A percentile compares a stretch with the other conserved stretches of the same genome.
These are phyloP conservation scores for Gallinago jamesoni DNA, from an alignment of 2,113 vertebrate species.

Conservation along the genomic window DNA sequence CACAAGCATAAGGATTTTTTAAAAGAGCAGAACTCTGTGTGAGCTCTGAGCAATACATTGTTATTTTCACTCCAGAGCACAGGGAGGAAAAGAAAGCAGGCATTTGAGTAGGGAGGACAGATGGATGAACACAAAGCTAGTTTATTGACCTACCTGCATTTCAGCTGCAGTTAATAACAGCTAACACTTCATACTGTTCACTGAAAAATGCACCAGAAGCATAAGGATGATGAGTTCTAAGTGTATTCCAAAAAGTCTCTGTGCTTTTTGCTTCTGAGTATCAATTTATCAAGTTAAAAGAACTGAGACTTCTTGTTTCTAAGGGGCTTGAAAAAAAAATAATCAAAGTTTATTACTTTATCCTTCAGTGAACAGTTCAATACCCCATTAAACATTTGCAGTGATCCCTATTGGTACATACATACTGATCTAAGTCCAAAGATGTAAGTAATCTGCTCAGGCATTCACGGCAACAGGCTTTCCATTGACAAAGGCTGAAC, in stretches of 20 bases:
- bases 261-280: neutral
- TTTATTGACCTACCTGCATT: neutral
- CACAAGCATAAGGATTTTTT: fast-evolving
- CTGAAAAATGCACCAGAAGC: neutral
- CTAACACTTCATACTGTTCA: neutral
- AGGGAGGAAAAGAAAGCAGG: neutral
- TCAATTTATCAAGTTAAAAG: neutral
- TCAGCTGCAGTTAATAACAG: neutral
- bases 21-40: fast-evolving
- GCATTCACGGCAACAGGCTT: neutral
- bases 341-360: neutral
- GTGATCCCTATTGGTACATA: neutral
- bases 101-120: neutral
- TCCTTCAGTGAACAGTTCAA: neutral
- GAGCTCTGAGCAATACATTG: neutral
- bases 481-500: neutral
- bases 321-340: neutral
- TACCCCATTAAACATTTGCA: conserved; percentile 1
- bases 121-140: fast-evolving
- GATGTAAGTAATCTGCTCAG: neutral
- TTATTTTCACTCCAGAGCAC: neutral
- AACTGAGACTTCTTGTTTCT: neutral
- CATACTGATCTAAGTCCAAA: neutral
- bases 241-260: neutral
- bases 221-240: neutral